Conservation (phyloP, 2,888 invertebrate genomes). For the Lithophane semibrunnea region DNA sequence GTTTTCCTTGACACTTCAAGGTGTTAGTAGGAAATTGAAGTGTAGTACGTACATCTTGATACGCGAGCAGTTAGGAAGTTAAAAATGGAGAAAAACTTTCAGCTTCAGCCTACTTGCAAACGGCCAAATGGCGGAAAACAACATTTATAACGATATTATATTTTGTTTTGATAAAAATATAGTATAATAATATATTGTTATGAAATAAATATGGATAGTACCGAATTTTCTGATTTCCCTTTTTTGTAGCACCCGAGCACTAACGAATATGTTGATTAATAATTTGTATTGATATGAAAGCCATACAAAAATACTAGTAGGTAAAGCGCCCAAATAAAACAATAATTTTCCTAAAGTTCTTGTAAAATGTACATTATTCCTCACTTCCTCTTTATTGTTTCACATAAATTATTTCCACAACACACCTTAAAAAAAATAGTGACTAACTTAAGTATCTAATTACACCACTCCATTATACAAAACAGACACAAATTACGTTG, state of each 20-base stretch:
- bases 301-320: neutral
- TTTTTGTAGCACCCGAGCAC: neutral
- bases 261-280: neutral
- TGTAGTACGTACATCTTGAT: slow-evolving; percentile 9
- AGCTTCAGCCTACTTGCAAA: neutral
- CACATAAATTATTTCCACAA: neutral
- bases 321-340: neutral
- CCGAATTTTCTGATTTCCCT: neutral
- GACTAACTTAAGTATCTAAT: slow-evolving; percentile 28
- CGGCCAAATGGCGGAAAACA: neutral
- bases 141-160: neutral
- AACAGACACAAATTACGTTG: slow-evolving; percentile 53
- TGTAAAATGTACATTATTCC: neutral
- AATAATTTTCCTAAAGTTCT: too few species aligned
- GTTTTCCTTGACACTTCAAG: neutral
- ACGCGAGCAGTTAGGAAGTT: slow-evolving; percentile 10
- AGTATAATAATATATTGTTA: neutral
- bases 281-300: neutral
- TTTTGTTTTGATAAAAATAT: neutral
- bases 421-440: slow-evolving; percentile 2
- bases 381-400: neutral
- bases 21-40: slow-evolving; percentile 16
- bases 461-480: slow-evolving; percentile 28
- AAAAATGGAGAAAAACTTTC: slow-evolving; percentile 21
- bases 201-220: neutral